Evolutionary conservation across 2,888 invertebrate species (phyloP), one percentile per base, ranked within the genome.

Genomic region (Drosophila conformis): DNA sequence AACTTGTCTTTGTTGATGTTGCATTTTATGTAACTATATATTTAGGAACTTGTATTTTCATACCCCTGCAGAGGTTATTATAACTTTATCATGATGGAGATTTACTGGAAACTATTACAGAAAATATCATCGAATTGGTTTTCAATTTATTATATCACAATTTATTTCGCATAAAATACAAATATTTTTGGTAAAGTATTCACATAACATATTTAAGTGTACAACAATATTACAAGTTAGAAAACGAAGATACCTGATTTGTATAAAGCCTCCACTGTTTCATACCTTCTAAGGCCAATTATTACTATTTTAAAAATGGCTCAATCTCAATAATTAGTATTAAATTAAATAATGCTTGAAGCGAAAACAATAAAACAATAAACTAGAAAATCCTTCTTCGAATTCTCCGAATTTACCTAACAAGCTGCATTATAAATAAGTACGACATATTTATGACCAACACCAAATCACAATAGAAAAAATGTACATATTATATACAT

Each of bases 141-240:
- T 58, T 57, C 35, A 49, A 29, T 57, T 80, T 54, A 59, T 66
- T 65, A 49, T 78, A 78, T 78, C 78, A 78, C 78, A 78, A 76
- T 78, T 67, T 58, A 65, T 76, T 76, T 72, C 51, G 38, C 38
- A 71, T 61, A 40, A 18, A 65, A 69, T 81, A 69, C 53, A 69
- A 54, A 66, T 60, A 67, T 69, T 69, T 67, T 75, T 81, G 65
- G 63, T 49, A 48, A 27, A 51, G 33, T 48, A 27, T 60, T 40
- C 29, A 51, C 42, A 60, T 42, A 70, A 73, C 78, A 84, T 49
- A 2, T 54, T 35, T 85, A 84, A 82, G 49, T 73, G 54, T 18
- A 59, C 33, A 68, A 69, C 53, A 59, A 52, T 51, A 51, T 58
- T 56, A 63, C 58, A 64, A 46, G 5, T 58, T 36, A 58, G 27